A percentile compares a stretch with the other conserved stretches of the same genome.
phyloP scores from a whole-genome alignment of 2,797 vertebrate species.

The Helostoma temminkii region DNA sequence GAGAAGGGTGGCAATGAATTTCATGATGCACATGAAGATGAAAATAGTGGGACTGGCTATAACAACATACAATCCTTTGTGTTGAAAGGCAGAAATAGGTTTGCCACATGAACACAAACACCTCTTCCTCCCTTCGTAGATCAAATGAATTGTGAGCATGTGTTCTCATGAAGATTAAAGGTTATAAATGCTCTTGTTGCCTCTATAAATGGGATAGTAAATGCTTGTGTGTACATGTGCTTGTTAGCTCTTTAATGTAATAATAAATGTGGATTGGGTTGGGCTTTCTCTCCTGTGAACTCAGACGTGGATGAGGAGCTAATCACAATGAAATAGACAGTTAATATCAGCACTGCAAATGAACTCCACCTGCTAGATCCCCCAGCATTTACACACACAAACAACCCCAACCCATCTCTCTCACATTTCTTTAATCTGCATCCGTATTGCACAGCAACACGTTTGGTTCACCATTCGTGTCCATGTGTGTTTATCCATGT shows the following conservation, averaged over 20 bases:
- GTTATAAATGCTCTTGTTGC: slow-evolving; percentile 76
- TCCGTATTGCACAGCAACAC: slow-evolving; percentile 55
- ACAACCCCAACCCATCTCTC: slow-evolving; percentile 33
- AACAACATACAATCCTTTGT: slow-evolving; percentile 40
- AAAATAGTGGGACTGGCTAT: slow-evolving; percentile 28
- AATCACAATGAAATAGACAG: slow-evolving; percentile 71
- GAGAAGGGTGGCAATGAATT: slow-evolving; percentile 49
- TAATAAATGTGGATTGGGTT: slow-evolving; percentile 68
- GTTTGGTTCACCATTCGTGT: slow-evolving; percentile 44
- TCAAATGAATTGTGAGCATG: slow-evolving; percentile 74
- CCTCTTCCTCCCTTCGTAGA: slow-evolving; percentile 15
- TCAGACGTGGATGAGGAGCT: slow-evolving; percentile 61
- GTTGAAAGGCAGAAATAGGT: slow-evolving; percentile 37
- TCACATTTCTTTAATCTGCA: slow-evolving; percentile 45
- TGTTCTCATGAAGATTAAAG: slow-evolving; percentile 78
- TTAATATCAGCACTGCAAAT: slow-evolving; percentile 72
- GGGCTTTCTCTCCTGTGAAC: slow-evolving; percentile 65
- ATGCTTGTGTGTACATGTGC: slow-evolving; percentile 62
- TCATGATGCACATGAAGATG: slow-evolving; percentile 62
- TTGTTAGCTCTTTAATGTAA: slow-evolving; percentile 76
- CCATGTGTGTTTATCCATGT: slow-evolving; percentile 73
- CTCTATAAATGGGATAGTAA: slow-evolving; percentile 76
- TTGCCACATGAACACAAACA: slow-evolving; percentile 36
- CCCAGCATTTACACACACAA: slow-evolving; percentile 48
- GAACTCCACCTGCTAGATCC: slow-evolving; percentile 73